Conservation (phyloP, 2,888 invertebrate species). For the Notodromas monacha region DNA sequence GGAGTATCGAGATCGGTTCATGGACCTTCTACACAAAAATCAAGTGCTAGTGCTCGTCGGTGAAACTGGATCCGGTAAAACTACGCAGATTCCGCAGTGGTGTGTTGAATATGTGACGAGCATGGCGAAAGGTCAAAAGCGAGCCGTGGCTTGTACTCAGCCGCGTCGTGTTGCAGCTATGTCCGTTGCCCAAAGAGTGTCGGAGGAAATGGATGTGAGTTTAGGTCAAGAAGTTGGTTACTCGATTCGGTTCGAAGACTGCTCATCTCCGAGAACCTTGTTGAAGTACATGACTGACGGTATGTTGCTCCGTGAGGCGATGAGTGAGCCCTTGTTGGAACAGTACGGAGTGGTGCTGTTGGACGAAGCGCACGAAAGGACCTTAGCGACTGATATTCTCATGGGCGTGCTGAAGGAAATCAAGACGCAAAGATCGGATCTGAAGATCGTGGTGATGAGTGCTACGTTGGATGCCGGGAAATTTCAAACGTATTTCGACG, state of each 20-base stretch:
- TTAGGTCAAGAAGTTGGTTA: slow-evolving; percentile 71
- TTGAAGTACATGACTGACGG: slow-evolving; percentile 94
- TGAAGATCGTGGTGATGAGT: slow-evolving; percentile 95
- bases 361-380: slow-evolving; percentile 96
- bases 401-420: slow-evolving; percentile 98
- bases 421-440: slow-evolving; percentile 54
- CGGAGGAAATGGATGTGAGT: slow-evolving; percentile 95
- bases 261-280: slow-evolving; percentile 67
- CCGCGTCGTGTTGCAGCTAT: slow-evolving; percentile 92
- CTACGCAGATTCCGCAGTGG: slow-evolving; percentile 97
- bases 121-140: slow-evolving; percentile 15
- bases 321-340: slow-evolving; percentile 94
- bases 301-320: slow-evolving; percentile 94
- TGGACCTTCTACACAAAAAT: slow-evolving; percentile 61
- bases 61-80: slow-evolving; percentile 98
- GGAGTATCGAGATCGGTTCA: slow-evolving; percentile 85
- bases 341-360: slow-evolving; percentile 76
- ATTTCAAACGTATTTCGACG: slow-evolving; percentile 80
- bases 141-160: slow-evolving; percentile 79
- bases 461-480: slow-evolving; percentile 97
- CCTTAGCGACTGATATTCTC: slow-evolving; percentile 83
- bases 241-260: slow-evolving; percentile 95
- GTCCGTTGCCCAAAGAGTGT: slow-evolving; percentile 93
- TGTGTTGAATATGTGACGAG: slow-evolving; percentile 29
- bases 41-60: slow-evolving; percentile 89